These are phyloP conservation scores for Cryptocheilus praepositus DNA, from an alignment of 2,888 invertebrate species.

Conservation along the genomic window DNA sequence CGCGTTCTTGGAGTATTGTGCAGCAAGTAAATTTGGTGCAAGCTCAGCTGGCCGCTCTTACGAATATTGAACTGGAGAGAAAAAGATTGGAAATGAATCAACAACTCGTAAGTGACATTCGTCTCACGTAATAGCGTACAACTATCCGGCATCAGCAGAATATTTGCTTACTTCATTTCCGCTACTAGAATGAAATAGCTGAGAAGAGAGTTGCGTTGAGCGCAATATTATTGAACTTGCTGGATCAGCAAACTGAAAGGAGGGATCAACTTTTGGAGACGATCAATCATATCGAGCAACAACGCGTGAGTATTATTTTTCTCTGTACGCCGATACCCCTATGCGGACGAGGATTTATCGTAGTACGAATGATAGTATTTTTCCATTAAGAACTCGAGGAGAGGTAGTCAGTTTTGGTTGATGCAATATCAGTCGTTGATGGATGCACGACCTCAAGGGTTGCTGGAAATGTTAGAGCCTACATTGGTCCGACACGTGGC, in stretches of 20 bases:
- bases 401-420: constrained; percentile 80
- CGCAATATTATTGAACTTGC: constrained; percentile 81
- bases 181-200: constrained; percentile 79
- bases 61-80: constrained; percentile 84
- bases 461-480: constrained; percentile 82
- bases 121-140: too few relatives aligned
- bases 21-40: constrained; percentile 86
- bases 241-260: constrained; percentile 82
- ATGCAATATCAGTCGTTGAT: constrained; percentile 89
- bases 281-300: constrained; percentile 83
- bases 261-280: constrained; percentile 82
- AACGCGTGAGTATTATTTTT: constrained; percentile 61
- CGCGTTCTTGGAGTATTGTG: constrained; percentile 85
- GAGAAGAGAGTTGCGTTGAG: constrained; percentile 83
- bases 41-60: constrained; percentile 82
- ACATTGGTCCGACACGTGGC: constrained; percentile 82
- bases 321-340: too few relatives aligned
- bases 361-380: background rate
- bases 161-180: constrained; percentile 42
- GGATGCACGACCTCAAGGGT: constrained; percentile 83
- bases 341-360: too few relatives aligned
- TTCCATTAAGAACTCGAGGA: constrained; percentile 54
- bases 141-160: too few relatives aligned
- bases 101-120: constrained; percentile 77
- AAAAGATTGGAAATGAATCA: constrained; percentile 81